phyloP scores from a whole-genome alignment of 2,888 invertebrate species.

The Tiliacea citrago region DNA sequence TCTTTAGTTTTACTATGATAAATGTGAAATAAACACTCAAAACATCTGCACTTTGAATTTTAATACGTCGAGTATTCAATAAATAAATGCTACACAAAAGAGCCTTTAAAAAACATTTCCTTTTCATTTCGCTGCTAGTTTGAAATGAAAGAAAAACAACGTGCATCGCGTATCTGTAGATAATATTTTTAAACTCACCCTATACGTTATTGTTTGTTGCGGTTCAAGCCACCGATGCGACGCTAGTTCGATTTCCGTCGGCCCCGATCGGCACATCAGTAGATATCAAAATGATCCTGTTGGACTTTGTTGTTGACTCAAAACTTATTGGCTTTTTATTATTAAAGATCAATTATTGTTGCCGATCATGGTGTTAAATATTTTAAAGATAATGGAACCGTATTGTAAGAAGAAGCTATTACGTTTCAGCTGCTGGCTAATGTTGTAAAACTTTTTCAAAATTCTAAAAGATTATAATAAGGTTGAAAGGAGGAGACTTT shows the following conservation, averaged over 20 bases:
- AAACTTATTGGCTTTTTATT: neutral
- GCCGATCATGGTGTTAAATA: neutral
- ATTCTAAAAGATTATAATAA: conserved; percentile 4
- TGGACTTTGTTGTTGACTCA: neutral
- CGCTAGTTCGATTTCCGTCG: conserved; percentile 16
- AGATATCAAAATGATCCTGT: neutral
- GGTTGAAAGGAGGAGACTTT: conserved; percentile 14
- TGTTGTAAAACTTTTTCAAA: neutral
- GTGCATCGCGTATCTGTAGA: conserved; percentile 10
- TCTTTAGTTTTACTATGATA: conserved; percentile 1
- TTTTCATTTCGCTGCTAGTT: conserved; percentile 13
- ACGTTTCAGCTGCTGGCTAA: neutral
- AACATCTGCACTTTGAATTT: neutral
- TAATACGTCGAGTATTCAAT: too few species aligned
- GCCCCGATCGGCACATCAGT: neutral
- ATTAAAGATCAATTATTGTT: neutral
- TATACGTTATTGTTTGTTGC: conserved; percentile 16
- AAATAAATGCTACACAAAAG: too few species aligned
- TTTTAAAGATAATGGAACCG: neutral
- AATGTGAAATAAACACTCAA: neutral
- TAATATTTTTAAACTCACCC: conserved; percentile 18
- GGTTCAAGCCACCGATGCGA: neutral
- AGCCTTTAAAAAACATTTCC: neutral
- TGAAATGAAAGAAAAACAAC: conserved; percentile 35
- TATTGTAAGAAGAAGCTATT: neutral